Evolutionary conservation across 1,140 invertebrate species (phyloP), one percentile per base, ranked within the genome.

Genomic region (Bombus picipes): DNA sequence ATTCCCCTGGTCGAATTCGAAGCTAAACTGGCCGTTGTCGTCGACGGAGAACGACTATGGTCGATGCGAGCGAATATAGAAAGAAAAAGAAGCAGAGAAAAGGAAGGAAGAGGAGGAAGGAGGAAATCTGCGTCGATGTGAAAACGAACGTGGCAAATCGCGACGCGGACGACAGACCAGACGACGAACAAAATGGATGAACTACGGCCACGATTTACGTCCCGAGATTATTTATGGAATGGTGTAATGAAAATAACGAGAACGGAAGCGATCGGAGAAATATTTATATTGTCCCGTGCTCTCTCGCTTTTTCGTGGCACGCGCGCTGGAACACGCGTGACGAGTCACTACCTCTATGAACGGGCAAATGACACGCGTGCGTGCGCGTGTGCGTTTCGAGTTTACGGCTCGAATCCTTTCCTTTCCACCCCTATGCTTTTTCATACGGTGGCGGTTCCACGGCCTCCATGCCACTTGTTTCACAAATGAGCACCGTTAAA

Each of bases 311-410:
- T 28, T 25, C 53, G 28, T 15, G 66, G 87, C 77, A 32, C 88
- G 90, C 89, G 88, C 88, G 77, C 68, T 15, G 43, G 74, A n/a
- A 88, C 83, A 84, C 83, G 74, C 87, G 59, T 82, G 87, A 85
- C 91, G 84, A 92, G 91, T 91, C 85, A 87, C 84, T 91, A 91
- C 91, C 90, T 88, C 91, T 91, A 87, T 34, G 81, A 77, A 80
- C 62, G 73, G 75, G 71, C 28, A 77, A 79, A 76, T 88, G 88
- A 81, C 89, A 91, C 89, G 88, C 34, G 70, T 22, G 47, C 77
- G 37, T 18, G 81, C 37, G 39, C 77, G 43, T 32, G 81, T 34
- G 76, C 75, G 76, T 73, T 84, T 87, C 83, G 76, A 84, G 87
- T 90, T 89, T 90, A 88, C 86, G 75, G 71, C 59, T 62, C 76